Base-by-base conservation (phyloP, 2,113 vertebrate species). In the Oncorhynchus keta region DNA sequence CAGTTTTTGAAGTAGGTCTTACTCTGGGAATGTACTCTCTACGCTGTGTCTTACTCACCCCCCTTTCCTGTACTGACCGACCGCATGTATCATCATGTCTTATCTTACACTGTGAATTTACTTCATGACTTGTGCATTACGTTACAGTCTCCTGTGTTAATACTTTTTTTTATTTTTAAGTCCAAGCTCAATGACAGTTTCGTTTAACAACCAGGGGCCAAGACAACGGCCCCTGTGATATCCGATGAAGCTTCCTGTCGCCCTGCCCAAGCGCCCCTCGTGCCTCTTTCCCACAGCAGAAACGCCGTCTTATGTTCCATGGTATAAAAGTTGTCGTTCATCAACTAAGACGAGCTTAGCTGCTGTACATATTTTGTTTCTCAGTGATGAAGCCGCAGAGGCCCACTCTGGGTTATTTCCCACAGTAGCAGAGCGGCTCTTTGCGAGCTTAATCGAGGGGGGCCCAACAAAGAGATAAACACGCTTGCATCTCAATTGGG, bases 1-100 rank as follows among this genome's bases (percentile, higher is more conserved):
- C 97, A 99, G 91, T 99, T 99, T 95, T 95, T 99, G 92, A 99
- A 99, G 98, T 99, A 97, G 91, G 98, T 95, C 68, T 16, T 48
- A 22, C 20, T 30, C 28, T 66, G 20, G 49, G 24, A 24, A 24
- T 30, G 2, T 3, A 8, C 26, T 13, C 26, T 13, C 64, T 4
- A 55, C 1, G 1, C 49, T 1, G 11, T 16, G 51, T 18, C 51
- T 55, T 18, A 55, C 51, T 18, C 51, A 55, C 16, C 28, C 28
- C 12, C 51, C 14, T 55, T 55, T 55, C 51, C 12, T 18, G 3
- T 16, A 18, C 16, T 18, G 16, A 55, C 51, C 51, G 51, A 18
- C 51, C 4, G 51, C 51, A 55, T 55, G 18, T 5, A 55, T 55
- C 51, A 18, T 18, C 51, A 18, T 5, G 51, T 18, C 51, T 55